phyloP scores from a whole-genome alignment of 2,797 vertebrate genomes.

The Carcharodon carcharias region DNA sequence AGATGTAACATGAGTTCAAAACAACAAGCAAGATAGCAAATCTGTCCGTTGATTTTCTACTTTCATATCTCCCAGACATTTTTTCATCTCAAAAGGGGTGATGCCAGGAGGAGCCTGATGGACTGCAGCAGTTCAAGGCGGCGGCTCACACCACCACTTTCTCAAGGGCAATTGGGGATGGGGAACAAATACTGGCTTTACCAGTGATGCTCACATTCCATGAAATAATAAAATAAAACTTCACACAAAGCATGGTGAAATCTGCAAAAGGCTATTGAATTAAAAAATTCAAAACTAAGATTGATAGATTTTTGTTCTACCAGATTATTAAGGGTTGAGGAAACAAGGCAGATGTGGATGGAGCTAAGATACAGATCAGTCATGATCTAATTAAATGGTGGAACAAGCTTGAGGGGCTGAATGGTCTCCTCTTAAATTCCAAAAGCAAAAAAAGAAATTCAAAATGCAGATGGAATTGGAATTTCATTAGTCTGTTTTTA shows the following conservation, averaged over 20 bases:
- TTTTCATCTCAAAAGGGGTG: neutral
- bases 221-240: neutral
- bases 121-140: too few relatives aligned
- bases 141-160: too few relatives aligned
- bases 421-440: neutral
- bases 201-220: too few relatives aligned
- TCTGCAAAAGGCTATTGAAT: neutral
- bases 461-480: neutral
- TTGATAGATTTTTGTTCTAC: neutral
- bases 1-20: neutral
- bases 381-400: neutral
- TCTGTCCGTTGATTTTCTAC: neutral
- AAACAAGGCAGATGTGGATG: neutral
- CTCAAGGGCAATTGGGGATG: too few relatives aligned
- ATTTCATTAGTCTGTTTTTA: neutral
- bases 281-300: neutral
- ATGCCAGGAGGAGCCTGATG: neutral
- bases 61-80: too few relatives aligned
- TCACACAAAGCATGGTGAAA: neutral
- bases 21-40: neutral
- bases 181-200: too few relatives aligned
- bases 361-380: neutral
- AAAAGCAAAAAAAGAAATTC: neutral
- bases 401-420: neutral
- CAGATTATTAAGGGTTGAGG: neutral